Percentiles rank a stretch among this genome's conserved stretches.
phyloP scores from a whole-genome alignment of 30 jellyfish, hydroid and myxozoan species.

The Turritopsis dohrnii region DNA sequence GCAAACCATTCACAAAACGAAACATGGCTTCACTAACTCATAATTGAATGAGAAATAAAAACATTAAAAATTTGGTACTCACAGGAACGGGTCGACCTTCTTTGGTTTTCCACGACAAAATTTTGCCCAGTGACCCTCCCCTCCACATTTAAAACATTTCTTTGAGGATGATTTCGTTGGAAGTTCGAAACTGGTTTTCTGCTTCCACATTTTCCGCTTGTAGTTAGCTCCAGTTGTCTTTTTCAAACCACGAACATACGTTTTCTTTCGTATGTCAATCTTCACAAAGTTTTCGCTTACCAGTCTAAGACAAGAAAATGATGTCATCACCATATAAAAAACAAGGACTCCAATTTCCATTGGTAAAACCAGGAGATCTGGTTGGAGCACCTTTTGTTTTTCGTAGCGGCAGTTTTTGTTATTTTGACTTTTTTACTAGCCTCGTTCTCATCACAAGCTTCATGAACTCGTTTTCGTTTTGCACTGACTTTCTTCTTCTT shows the following conservation, averaged over 20 bases:
- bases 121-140: conserved; percentile 92
- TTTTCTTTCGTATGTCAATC: conserved; percentile 74
- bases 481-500: conserved; percentile 5
- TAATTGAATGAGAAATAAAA: not conserved
- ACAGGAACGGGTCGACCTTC: conserved; percentile 35
- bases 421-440: conserved; percentile 13
- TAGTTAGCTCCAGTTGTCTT: conserved; percentile 60
- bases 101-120: conserved; percentile 61
- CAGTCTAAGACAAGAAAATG: conserved; percentile 33
- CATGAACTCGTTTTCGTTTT: conserved; percentile 34
- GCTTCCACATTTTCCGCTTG: conserved; percentile 72
- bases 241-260: conserved; percentile 60
- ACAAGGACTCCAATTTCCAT: not conserved
- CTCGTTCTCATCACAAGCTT: not conserved
- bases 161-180: conserved; percentile 30
- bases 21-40: not conserved
- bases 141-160: conserved; percentile 75
- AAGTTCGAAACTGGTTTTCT: conserved; percentile 59
- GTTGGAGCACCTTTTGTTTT: conserved; percentile 25
- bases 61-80: not conserved
- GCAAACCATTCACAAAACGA: too few species aligned
- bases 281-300: conserved; percentile 90
- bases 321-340: too few species aligned
- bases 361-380: not conserved
- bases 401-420: conserved; percentile 14